Percentiles rank a stretch among this genome's conserved stretches.
Conservation (phyloP, 1,140 invertebrate species). For the Platyura marginata region DNA sequence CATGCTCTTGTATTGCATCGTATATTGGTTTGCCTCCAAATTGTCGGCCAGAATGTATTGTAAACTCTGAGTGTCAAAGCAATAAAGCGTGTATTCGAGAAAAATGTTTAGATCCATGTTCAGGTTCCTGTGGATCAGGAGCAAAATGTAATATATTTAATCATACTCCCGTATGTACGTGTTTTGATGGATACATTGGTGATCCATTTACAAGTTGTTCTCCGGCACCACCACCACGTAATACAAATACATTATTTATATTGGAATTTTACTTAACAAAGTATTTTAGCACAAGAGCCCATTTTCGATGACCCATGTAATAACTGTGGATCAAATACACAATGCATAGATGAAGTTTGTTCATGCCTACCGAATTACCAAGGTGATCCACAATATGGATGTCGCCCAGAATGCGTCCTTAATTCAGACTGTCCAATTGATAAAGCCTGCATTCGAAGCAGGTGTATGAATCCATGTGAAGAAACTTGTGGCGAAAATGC, state of each 20-base stretch:
- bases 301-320: conserved; percentile 34
- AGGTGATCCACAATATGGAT: conserved; percentile 51
- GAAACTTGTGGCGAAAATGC: conserved; percentile 61
- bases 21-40: conserved; percentile 55
- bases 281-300: conserved; percentile 8
- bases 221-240: conserved; percentile 28
- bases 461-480: conserved; percentile 16
- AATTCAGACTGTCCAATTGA: conserved; percentile 27
- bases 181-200: conserved; percentile 39
- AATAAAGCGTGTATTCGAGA: conserved; percentile 55
- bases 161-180: conserved; percentile 41
- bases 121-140: conserved; percentile 55
- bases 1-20: conserved; percentile 57
- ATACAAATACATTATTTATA: conserved; percentile 25
- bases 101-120: conserved; percentile 60
- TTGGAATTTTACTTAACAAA: conserved; percentile 9
- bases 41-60: conserved; percentile 52
- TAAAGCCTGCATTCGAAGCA: background rate
- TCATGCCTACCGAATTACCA: conserved; percentile 58
- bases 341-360: conserved; percentile 42
- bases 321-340: conserved; percentile 37
- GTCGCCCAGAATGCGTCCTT: conserved; percentile 65
- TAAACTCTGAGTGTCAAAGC: conserved; percentile 53
- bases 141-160: conserved; percentile 39
- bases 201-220: conserved; percentile 45